Conservation (phyloP, 2,888 invertebrate genomes). For the Tachystola acroxantha region DNA sequence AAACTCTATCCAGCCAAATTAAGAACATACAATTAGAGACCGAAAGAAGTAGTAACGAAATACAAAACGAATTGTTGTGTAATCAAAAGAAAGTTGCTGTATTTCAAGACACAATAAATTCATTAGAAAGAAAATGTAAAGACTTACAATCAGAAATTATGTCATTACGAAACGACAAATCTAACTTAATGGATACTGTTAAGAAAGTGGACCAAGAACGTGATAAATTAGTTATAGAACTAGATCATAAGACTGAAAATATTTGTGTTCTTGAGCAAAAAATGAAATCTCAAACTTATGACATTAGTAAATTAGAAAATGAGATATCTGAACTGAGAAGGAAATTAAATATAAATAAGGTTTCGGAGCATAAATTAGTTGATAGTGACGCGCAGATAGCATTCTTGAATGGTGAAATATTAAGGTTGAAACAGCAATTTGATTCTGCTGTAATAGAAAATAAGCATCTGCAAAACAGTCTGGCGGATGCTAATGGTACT, state of each 20-base stretch:
- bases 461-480: constrained; percentile 85
- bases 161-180: constrained; percentile 80
- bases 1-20: constrained; percentile 66
- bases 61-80: constrained; percentile 81
- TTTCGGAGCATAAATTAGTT: constrained; percentile 67
- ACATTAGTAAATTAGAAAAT: constrained; percentile 72
- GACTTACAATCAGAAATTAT: constrained; percentile 79
- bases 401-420: constrained; percentile 79
- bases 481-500: constrained; percentile 81
- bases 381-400: constrained; percentile 74
- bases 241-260: constrained; percentile 86
- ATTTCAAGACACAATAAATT: constrained; percentile 76
- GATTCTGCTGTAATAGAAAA: constrained; percentile 82
- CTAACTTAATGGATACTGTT: constrained; percentile 79
- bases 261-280: constrained; percentile 82
- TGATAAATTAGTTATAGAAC: constrained; percentile 80
- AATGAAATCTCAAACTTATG: constrained; percentile 76
- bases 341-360: constrained; percentile 61
- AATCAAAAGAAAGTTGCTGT: constrained; percentile 81
- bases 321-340: constrained; percentile 76
- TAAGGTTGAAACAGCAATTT: constrained; percentile 71
- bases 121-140: constrained; percentile 78
- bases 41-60: constrained; percentile 83
- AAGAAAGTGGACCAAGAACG: constrained; percentile 84
- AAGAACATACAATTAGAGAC: constrained; percentile 88